phyloP scores from a whole-genome alignment of 2,113 vertebrate species.

The Cnemophilus loriae region DNA sequence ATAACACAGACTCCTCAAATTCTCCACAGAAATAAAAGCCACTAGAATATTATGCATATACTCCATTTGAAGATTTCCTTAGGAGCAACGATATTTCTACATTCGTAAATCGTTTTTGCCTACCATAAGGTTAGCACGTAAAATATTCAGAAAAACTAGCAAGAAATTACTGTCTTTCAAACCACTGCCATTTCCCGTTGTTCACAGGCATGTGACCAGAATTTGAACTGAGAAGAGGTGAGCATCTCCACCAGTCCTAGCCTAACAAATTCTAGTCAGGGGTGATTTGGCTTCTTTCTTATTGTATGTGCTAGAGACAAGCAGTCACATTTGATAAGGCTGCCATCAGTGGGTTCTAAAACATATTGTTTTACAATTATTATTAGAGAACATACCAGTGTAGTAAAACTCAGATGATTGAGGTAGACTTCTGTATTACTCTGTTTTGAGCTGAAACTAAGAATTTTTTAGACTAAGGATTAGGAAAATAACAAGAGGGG shows the following conservation, averaged over 20 bases:
- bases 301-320: background rate
- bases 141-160: conserved; percentile 24
- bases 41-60: background rate
- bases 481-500: background rate
- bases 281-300: background rate
- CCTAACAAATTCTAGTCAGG: background rate
- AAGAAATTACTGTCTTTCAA: background rate
- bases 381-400: background rate
- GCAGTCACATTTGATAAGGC: background rate
- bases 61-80: conserved; percentile 29
- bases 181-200: background rate
- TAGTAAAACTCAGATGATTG: background rate
- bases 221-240: background rate
- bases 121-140: background rate
- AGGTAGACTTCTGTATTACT: background rate
- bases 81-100: background rate
- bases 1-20: conserved; percentile 34
- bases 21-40: conserved; percentile 23
- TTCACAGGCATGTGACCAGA: background rate
- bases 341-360: background rate
- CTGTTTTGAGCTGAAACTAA: background rate
- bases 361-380: background rate
- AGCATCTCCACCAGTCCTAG: background rate
- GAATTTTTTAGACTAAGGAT: background rate
- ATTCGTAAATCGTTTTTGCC: background rate